A percentile compares a stretch with the other conserved stretches of the same genome.
Conservation (phyloP, 2,797 vertebrate species). For the Capromys pilorides region DNA sequence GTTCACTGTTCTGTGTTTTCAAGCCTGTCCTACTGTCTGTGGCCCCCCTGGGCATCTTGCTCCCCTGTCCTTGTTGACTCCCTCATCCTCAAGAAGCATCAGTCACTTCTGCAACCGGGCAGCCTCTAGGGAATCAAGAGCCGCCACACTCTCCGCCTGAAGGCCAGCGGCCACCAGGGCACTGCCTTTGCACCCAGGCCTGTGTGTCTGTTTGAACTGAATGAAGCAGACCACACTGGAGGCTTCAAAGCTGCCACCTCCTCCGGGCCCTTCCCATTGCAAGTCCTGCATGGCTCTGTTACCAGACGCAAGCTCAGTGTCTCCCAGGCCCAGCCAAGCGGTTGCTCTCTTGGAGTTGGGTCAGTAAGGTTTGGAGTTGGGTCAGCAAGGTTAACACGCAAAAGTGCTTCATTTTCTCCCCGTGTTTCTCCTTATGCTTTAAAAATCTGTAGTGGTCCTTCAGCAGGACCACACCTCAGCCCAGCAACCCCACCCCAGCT, state of each 20-base stretch:
- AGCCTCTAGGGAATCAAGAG: conserved; percentile 71
- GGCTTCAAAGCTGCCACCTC: conserved; percentile 74
- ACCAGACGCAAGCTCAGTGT: background rate
- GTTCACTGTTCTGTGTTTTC: conserved; percentile 76
- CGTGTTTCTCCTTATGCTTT: background rate
- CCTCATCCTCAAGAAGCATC: conserved; percentile 76
- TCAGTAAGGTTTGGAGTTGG: too few species aligned
- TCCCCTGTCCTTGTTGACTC: conserved; percentile 62
- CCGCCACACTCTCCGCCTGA: conserved; percentile 29
- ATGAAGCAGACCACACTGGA: conserved; percentile 68
- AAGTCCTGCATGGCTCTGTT: conserved; percentile 48
- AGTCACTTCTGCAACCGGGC: conserved; percentile 67
- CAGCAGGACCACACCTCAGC: background rate
- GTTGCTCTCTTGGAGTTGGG: background rate
- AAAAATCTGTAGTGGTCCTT: background rate
- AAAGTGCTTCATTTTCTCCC: conserved; percentile 20
- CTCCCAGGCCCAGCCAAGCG: background rate
- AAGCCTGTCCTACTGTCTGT: conserved; percentile 58
- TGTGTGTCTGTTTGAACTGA: conserved; percentile 79
- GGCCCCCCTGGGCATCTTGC: conserved; percentile 57
- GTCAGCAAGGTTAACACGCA: conserved; percentile 5
- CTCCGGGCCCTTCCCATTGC: conserved; percentile 68
- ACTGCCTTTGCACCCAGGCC: conserved; percentile 59
- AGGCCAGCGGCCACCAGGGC: conserved; percentile 45
- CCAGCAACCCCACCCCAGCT: background rate